Base-by-base conservation (phyloP, 2,113 vertebrate species). In the Recurvirostra avosetta region DNA sequence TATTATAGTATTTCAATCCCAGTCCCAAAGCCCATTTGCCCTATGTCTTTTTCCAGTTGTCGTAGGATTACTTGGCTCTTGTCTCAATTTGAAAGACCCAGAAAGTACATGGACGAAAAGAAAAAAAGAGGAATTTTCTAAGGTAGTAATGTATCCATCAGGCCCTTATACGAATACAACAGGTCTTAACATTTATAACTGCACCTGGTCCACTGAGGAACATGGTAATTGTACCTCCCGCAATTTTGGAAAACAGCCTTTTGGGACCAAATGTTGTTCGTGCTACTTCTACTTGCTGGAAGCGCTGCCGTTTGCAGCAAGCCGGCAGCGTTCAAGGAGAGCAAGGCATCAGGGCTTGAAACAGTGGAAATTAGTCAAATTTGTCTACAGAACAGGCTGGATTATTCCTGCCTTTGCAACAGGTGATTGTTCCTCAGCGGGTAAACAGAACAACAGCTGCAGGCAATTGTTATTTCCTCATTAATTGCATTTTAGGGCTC, bases 381-480 rank as follows among this genome's bases (percentile, higher is more conserved):
- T 66, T 62, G 17, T 75, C 62, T 65, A 3, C 2, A 52, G 85
- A 67, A 43, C 9, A 13, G 32, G 29, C 23, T 34, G 70, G 38
- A 49, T 90, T 59, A n/a, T 70, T 76, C 45, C 67, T 93, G 66
- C 47, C 26, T 56, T 79, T 61, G 82, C 81, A 79, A 50, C 93
- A 96, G 82, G 81, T 70, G 75, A 95, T 68, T 94, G 56, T 18
- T 91, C 49, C 68, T 66, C 29, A 34, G 72, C 66, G 45, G 8
- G 15, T 5, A 82, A 95, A 89, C 72, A 92, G 56, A 90, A 45
- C 74, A 90, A 19, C 12, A 71, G 83, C 91, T 92, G 76, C 45
- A 70, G 88, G 92, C 77, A 9, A 80, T 84, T 77, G 3, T 67
- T 74, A 73, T 97, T 95, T 87, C 92, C 93, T 96, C 94, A 90